Evolutionary conservation across 2,888 invertebrate genomes (phyloP), one percentile per base, ranked within the genome.

Genomic region (Agrypnus murinus): DNA sequence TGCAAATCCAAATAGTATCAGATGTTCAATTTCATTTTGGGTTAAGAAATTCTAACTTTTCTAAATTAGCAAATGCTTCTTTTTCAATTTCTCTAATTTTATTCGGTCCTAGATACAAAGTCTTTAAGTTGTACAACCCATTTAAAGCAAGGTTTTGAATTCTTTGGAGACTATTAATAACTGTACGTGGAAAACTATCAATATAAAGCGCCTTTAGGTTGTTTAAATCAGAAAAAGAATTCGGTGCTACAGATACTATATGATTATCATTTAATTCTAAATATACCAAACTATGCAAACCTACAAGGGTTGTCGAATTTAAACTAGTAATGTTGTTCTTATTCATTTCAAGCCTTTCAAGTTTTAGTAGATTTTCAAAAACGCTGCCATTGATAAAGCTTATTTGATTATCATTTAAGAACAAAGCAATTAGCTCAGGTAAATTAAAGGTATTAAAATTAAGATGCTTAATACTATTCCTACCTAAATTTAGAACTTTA

Each of bases 231-330:
- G 10, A 15, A 55, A 70, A 70, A 7, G 59, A 12, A n/a, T 55
- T 7, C 5, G 53, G 19, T 17, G 43, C 7, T 34, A 69, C 12
- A 2, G 3, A 14, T 3, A 7, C 60, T n/a, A 70, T 65, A 4
- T 84, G 79, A 77, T 87, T 87, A 57, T 79, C 80, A 2, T 86
- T 84, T 62, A 87, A 77, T 72, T 84, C 78, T n/a, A 87, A 73
- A 57, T 75, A 77, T 69, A 81, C 81, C 19, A 87, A 74, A 53
- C 81, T 80, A 17, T 75, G 79, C 69, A 86, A 64, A 1, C 85
- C 84, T 31, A 81, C 81, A 67, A 87, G 86, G 10, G 79, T 79
- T 17, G 81, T 79, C n/a, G 80, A 80, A 2, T 82, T 82, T 38
- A 87, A 74, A 55, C 77, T 82, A 12, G 77, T 76, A 10, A 87